phyloP scores from a whole-genome alignment of 2,113 vertebrate species.

The Cinclus mexicanus region DNA sequence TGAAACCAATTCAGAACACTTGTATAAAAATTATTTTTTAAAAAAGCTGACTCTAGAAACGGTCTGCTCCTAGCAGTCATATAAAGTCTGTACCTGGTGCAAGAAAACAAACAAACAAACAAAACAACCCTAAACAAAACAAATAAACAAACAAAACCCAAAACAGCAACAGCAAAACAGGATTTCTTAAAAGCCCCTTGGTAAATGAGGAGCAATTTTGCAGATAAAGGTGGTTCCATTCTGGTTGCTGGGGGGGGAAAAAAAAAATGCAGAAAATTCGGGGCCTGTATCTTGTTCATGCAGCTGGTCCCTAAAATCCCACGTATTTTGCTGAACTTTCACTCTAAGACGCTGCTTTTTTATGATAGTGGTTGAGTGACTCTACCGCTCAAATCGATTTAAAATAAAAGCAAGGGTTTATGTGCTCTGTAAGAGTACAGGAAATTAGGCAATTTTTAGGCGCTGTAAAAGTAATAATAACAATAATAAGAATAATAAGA shows the following conservation, averaged over 20 bases:
- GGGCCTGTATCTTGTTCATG: not conserved
- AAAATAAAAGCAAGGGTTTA: not conserved
- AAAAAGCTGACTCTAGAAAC: not conserved
- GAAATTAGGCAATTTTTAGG: not conserved
- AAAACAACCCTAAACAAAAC: not conserved
- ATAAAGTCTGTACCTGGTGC: not conserved
- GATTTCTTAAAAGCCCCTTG: accelerated
- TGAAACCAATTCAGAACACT: not conserved
- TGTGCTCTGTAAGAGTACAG: no score
- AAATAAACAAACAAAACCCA: not conserved
- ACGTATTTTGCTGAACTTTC: not conserved
- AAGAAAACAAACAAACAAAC: not conserved
- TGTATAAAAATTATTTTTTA: not conserved
- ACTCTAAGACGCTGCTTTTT: not conserved
- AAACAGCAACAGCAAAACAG: not conserved
- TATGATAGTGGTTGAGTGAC: accelerated
- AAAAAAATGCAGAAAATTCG: not conserved
- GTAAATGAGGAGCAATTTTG: not conserved
- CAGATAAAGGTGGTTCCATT: not conserved
- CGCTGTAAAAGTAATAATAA: not conserved
- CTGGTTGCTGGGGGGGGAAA: no score
- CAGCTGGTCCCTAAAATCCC: not conserved
- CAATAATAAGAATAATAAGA: not conserved
- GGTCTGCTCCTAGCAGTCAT: not conserved
- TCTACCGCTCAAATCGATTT: not conserved